These are phyloP conservation scores for Zoanthus gigantus DNA, from an alignment of 92 coral and sea anemone species.

Conservation along the genomic window DNA sequence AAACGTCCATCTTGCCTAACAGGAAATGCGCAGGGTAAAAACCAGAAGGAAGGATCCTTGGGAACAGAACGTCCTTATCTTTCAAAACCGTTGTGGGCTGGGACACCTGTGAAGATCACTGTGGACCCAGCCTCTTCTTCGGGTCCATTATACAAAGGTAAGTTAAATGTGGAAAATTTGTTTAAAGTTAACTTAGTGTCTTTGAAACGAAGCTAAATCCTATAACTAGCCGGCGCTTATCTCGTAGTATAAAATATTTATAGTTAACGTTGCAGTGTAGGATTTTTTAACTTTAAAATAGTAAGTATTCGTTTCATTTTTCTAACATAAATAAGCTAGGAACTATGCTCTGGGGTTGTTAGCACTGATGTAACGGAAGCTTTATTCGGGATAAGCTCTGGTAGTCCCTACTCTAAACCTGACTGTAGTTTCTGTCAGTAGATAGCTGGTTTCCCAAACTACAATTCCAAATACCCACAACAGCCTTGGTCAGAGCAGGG, in stretches of 20 bases:
- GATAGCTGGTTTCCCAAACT: too few relatives aligned
- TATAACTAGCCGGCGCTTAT: background rate
- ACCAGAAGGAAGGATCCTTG: constrained; percentile 81
- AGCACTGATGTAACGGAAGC: too few relatives aligned
- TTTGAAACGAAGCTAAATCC: background rate
- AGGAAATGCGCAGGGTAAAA: constrained; percentile 89
- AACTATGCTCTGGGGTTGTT: too few relatives aligned
- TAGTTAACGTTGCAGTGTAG: too few relatives aligned
- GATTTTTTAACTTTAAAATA: too few relatives aligned
- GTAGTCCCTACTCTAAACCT: too few relatives aligned
- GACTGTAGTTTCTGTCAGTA: too few relatives aligned
- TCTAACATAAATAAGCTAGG: too few relatives aligned
- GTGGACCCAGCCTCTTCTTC: constrained; percentile 59
- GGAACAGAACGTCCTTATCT: constrained; percentile 79
- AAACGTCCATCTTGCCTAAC: background rate
- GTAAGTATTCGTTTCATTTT: too few relatives aligned
- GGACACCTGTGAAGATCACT: constrained; percentile 71
- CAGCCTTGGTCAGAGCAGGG: too few relatives aligned
- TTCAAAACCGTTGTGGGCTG: constrained; percentile 76
- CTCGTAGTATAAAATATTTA: background rate
- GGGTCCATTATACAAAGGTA: constrained; percentile 70
- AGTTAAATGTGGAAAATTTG: background rate
- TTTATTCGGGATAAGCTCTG: too few relatives aligned
- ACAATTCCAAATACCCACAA: too few relatives aligned
- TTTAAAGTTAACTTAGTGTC: background rate